Conservation (phyloP, 2,113 vertebrate species). For the Rana temporaria region DNA sequence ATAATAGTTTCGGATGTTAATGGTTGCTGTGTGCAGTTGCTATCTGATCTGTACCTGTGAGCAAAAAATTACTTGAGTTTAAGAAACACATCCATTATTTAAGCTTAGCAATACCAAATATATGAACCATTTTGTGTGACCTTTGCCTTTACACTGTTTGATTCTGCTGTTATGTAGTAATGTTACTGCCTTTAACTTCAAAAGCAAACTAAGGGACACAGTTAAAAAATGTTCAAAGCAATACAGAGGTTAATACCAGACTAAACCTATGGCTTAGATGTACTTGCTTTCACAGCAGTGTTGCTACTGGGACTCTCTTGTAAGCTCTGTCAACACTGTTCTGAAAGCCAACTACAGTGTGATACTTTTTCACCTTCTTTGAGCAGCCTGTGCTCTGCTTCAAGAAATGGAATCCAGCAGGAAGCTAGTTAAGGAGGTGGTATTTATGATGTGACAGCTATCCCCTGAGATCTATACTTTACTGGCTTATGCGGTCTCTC, state of each 20-base stretch:
- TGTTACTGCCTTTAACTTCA: background rate
- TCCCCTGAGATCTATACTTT: constrained; percentile 33
- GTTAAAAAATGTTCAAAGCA: background rate
- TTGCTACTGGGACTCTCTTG: constrained; percentile 17
- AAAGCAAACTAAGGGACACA: background rate
- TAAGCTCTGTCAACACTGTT: constrained; percentile 30
- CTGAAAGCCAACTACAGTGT: constrained; percentile 19
- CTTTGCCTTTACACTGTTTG: background rate
- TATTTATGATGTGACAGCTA: constrained; percentile 47
- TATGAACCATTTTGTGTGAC: no score
- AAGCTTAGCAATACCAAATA: no score
- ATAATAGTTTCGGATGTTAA: no score
- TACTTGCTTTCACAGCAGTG: constrained; percentile 20
- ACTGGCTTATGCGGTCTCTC: constrained; percentile 24
- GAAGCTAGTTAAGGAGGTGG: constrained; percentile 49
- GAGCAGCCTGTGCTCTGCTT: constrained; percentile 17
- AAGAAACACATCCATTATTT: no score
- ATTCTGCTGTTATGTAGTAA: background rate
- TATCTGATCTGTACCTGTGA: no score
- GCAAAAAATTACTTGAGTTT: no score
- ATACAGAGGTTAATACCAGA: background rate
- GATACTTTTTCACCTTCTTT: constrained; percentile 41
- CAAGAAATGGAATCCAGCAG: constrained; percentile 30
- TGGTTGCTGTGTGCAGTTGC: no score
- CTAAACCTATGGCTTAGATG: background rate